phyloP scores from a whole-genome alignment of 2,113 vertebrate species.

The Saguinus imperator region DNA sequence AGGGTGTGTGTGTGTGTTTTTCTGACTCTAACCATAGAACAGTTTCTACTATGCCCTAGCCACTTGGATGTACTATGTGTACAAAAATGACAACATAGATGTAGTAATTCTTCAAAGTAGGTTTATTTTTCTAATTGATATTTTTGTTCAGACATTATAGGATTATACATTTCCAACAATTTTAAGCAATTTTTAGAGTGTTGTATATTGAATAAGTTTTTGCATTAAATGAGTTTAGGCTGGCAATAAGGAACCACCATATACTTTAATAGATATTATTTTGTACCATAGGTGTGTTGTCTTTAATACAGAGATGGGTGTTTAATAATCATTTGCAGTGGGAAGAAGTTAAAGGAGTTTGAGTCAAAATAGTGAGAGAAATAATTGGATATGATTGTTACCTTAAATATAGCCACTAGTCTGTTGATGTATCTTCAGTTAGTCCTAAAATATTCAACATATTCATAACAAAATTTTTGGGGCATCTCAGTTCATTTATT shows the following conservation, averaged over 20 bases:
- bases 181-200: slow-evolving; percentile 6
- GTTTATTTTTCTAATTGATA: not conserved
- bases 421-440: not conserved
- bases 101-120: not conserved
- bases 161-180: not conserved
- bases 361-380: not conserved
- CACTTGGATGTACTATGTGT: not conserved
- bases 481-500: not conserved
- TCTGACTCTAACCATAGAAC: not conserved
- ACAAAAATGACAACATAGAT: not conserved
- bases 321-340: not conserved
- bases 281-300: not conserved
- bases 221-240: not conserved
- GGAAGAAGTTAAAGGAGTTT: not conserved
- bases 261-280: not conserved
- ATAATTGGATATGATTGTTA: not conserved
- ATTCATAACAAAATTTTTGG: not conserved
- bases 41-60: not conserved
- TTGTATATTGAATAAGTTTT: not conserved
- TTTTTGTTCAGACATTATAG: not conserved
- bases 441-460: not conserved
- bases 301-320: not conserved
- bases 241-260: not conserved
- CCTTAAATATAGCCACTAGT: not conserved
- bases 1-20: not conserved